Conservation (phyloP, 2,797 vertebrate genomes). For the Fringilla coelebs region DNA sequence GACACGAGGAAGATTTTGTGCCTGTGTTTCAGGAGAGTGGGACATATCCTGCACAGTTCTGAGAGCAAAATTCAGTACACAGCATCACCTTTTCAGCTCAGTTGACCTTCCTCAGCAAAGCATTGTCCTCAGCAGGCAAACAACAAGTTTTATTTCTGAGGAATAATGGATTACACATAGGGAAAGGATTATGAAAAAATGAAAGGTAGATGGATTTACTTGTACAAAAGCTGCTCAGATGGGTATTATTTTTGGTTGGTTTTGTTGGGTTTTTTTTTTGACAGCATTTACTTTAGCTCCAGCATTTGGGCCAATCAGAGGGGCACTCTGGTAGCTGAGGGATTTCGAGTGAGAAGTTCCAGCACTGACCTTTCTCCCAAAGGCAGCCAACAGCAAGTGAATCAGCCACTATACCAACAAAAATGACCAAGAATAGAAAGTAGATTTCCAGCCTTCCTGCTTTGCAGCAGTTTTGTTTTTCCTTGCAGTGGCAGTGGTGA, state of each 20-base stretch:
- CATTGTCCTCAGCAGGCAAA: not conserved
- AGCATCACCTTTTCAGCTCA: not conserved
- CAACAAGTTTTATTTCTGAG: not conserved
- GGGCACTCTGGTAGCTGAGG: not conserved
- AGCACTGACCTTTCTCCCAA: not conserved
- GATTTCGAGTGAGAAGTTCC: not conserved
- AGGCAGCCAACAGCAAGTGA: slow-evolving; percentile 16
- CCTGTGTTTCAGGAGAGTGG: not conserved
- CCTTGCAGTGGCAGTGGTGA: not conserved
- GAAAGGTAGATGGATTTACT: not conserved
- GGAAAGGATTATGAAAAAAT: not conserved
- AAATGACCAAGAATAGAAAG: slow-evolving; percentile 41
- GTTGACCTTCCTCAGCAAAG: not conserved
- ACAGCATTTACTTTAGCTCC: not conserved
- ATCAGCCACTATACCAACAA: slow-evolving; percentile 8
- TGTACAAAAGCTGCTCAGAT: not conserved
- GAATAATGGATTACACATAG: not conserved
- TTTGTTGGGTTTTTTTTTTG: not conserved
- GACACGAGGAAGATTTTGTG: not conserved
- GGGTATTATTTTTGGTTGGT: not conserved
- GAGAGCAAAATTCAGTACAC: not conserved
- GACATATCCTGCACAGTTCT: not conserved
- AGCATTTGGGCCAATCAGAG: not conserved
- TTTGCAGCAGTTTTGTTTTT: slow-evolving; percentile 44
- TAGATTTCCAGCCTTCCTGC: not conserved